Base-by-base conservation (phyloP, 1,140 invertebrate species). In the Diploscapter pachys region DNA sequence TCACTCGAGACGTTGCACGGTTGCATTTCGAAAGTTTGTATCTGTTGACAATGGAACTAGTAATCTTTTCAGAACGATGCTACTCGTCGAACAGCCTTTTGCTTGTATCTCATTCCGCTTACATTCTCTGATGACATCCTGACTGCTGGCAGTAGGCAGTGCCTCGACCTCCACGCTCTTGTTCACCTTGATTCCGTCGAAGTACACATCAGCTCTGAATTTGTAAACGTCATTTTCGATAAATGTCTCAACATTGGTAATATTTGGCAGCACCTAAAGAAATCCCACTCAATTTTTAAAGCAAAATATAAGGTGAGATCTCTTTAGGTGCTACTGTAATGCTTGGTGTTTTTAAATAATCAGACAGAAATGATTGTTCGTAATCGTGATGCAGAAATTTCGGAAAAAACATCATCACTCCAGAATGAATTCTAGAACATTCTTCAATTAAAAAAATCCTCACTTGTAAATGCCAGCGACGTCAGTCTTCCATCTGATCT, bases 391-490 rank as follows among this genome's bases (percentile, higher is more conserved):
- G 13, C 57, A 59, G 9, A 13, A 59, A 59, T 11, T 11, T 11
- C 57, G 13, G 13, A 13, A 13, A n/a, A 63, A 63, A 63, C 62
- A 63, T 63, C 6, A 49, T 4, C 50, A 63, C 5, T 63, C 31
- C 31, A 63, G 4, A 0, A 63, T 8, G 62, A 63, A n/a, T 63
- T 5, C 31, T 31, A 31, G 31, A 31, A 73, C 63, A 59, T 65
- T 65, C n/a, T 73, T 56, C 61, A 53, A 59, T 6, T 63, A n/a
- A 50, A 57, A 57, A 54, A 73, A 63, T 6, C 56, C 63, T 5
- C 65, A 63, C 57, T 55, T 48, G 63, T 73, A 73, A 13, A 66
- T 65, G 4, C 72, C 72, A 31, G 72, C 62, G 53, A 73, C 57
- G 48, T 73, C 72, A 11, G 72, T 73, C 53, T 54, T 59, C 13